Evolutionary conservation across 1,140 invertebrate species (phyloP).

Genomic region (Neodiprion lecontei): DNA sequence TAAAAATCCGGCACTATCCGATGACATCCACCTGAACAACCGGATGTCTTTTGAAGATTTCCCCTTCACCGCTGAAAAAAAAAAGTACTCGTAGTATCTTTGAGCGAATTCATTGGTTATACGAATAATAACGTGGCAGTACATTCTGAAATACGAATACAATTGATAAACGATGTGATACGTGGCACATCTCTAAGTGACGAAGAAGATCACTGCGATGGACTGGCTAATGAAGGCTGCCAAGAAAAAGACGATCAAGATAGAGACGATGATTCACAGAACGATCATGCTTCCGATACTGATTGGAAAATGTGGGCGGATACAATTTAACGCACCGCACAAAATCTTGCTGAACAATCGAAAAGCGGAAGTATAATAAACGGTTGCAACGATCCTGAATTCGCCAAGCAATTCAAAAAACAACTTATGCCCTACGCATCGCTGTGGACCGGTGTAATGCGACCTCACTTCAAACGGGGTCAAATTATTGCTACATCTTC

Average conservation of each 20-base stretch:
- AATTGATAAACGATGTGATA: slow-evolving; percentile 23
- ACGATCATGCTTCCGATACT: background rate
- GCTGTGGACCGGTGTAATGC: slow-evolving; percentile 28
- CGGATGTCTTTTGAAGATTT: no score
- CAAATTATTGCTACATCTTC: slow-evolving; percentile 22
- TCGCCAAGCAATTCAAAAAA: slow-evolving; percentile 18
- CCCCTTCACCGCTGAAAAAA: no score
- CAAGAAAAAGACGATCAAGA: background rate
- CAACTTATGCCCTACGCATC: slow-evolving; percentile 19
- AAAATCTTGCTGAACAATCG: background rate
- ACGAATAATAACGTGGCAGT: background rate
- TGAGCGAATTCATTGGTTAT: slow-evolving; percentile 19
- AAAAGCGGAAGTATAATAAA: slow-evolving; percentile 10
- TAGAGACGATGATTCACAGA: background rate
- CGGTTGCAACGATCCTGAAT: slow-evolving; percentile 22
- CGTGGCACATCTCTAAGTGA: slow-evolving; percentile 13
- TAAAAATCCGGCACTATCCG: no score
- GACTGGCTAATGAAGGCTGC: background rate
- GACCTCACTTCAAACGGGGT: slow-evolving; percentile 15
- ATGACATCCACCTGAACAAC: no score
- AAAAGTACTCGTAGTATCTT: background rate
- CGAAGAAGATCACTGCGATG: background rate
- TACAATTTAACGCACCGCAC: background rate
- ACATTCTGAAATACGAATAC: slow-evolving; percentile 18
- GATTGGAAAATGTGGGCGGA: background rate